Conservation (phyloP, 2,888 invertebrate species). For the Chamaedrilus cognettii region DNA sequence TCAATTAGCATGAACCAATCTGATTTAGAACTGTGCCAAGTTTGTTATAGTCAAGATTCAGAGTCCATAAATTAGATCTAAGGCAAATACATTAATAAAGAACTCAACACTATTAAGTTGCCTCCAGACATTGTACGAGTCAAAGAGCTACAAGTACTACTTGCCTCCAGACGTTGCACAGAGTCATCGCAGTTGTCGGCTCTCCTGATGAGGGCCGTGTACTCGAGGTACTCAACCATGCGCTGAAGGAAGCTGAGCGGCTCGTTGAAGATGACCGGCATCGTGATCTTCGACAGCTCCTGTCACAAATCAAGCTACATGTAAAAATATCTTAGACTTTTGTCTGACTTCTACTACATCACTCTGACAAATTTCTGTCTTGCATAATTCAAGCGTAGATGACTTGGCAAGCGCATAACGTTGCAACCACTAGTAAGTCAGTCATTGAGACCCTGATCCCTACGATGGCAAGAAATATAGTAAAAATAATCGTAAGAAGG, state of each 20-base stretch:
- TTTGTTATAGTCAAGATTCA: too few relatives aligned
- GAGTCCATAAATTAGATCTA: not conserved
- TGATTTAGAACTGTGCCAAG: too few relatives aligned
- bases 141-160: not conserved
- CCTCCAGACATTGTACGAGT: not conserved
- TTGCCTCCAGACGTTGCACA: constrained; percentile 76
- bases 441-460: too few relatives aligned
- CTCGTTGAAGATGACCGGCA: constrained; percentile 97
- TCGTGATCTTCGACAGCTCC: constrained; percentile 92
- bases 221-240: constrained; percentile 93
- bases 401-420: too few relatives aligned
- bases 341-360: not conserved
- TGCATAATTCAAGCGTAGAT: too few relatives aligned
- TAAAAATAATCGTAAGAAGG: not conserved
- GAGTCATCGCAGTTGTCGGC: constrained; percentile 80
- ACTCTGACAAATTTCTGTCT: too few relatives aligned
- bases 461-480: too few relatives aligned
- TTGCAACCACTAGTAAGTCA: too few relatives aligned
- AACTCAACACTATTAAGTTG: not conserved
- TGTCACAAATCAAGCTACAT: too few relatives aligned
- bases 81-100: constrained; percentile 1
- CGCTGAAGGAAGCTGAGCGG: constrained; percentile 93
- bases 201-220: constrained; percentile 74
- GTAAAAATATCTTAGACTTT: too few relatives aligned
- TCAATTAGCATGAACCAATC: too few relatives aligned